A percentile compares a stretch with the other conserved stretches of the same genome.
Conservation (phyloP, 2,113 vertebrate species). For the Pitta sordida region DNA sequence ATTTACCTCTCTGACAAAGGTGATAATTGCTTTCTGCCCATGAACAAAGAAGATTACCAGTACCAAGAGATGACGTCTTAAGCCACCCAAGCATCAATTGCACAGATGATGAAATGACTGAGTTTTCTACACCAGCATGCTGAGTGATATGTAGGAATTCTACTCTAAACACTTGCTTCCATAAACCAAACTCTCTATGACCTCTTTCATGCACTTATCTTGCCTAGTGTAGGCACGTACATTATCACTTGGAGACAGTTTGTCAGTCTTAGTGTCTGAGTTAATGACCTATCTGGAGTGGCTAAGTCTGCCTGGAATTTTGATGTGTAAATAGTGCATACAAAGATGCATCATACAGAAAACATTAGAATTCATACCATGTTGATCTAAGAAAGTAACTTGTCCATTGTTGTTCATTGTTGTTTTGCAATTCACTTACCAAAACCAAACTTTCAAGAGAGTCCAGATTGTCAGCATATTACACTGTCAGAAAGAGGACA, state of each 20-base stretch:
- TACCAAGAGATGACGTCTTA: neutral
- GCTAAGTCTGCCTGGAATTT: neutral
- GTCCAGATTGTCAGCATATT: neutral
- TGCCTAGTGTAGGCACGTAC: neutral
- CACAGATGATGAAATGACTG: neutral
- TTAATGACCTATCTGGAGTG: neutral
- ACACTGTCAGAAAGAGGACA: neutral
- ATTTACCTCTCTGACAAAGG: neutral
- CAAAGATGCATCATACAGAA: neutral
- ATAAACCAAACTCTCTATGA: neutral
- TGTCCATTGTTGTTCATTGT: neutral
- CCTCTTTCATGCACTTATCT: neutral
- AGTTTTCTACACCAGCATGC: neutral
- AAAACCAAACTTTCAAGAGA: neutral
- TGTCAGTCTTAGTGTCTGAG: neutral
- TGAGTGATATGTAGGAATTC: neutral
- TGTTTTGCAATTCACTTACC: neutral
- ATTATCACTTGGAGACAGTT: neutral
- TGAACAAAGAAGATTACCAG: too few species aligned
- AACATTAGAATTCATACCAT: neutral
- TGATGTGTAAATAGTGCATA: neutral
- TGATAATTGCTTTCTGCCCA: too few species aligned
- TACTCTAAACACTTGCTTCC: neutral
- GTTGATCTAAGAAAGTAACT: neutral
- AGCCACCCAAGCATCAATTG: neutral